Percentiles rank a stretch among this genome's conserved stretches.
These are phyloP conservation scores for Chrysolina americana DNA, from an alignment of 2,888 invertebrate genomes.

Conservation along the genomic window DNA sequence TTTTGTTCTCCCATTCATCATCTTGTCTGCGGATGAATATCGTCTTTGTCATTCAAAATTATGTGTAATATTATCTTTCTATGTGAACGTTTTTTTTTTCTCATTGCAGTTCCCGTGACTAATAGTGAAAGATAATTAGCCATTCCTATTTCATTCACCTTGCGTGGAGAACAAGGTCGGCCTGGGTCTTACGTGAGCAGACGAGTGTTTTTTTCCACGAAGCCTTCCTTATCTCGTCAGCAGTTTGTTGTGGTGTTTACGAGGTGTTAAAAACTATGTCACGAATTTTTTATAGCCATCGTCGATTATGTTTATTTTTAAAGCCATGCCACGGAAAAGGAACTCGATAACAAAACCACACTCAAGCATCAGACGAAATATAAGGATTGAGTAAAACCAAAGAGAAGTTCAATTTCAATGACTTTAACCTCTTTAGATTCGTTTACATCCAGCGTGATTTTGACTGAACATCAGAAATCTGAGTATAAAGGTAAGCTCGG, in stretches of 20 bases:
- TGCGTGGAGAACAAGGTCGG: background rate
- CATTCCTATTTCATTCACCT: conserved; percentile 6
- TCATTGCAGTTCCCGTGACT: background rate
- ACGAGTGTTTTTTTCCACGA: background rate
- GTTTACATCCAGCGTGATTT: no score
- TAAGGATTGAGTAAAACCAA: background rate
- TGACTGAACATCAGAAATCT: no score
- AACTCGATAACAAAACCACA: background rate
- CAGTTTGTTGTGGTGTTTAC: background rate
- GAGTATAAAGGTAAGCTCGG: no score
- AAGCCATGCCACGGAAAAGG: background rate
- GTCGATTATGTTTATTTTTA: background rate
- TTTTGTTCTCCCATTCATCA: no score
- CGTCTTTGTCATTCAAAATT: no score
- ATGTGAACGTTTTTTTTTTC: background rate
- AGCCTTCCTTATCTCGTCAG: background rate
- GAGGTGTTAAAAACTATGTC: background rate
- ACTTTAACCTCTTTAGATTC: no score
- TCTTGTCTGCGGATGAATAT: no score
- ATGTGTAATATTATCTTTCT: no score
- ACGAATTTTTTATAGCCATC: background rate
- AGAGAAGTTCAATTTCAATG: no score
- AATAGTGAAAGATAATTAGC: conserved; percentile 1
- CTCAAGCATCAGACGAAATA: background rate
- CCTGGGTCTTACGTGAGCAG: conserved; percentile 4